Evolutionary conservation across 2,888 invertebrate species (phyloP).

Genomic region (Andrena praecox): DNA sequence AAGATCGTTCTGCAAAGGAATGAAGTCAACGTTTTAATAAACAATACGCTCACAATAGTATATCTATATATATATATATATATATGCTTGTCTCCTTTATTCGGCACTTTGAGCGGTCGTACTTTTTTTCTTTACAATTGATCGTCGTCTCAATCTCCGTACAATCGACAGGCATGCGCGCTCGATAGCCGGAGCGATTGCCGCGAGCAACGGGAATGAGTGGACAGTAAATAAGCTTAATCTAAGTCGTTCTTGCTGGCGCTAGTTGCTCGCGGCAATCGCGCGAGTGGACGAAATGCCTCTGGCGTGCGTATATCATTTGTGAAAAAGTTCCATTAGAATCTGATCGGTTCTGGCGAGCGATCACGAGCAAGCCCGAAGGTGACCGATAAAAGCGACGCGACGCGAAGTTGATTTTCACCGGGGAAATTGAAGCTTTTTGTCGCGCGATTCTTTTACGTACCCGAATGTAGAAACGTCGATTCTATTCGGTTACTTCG

Average conservation of each 20-base stretch:
- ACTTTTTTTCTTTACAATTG: constrained; percentile 46
- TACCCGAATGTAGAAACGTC: neutral
- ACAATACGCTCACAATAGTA: neutral
- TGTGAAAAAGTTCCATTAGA: constrained; percentile 24
- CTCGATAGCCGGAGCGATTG: constrained; percentile 15
- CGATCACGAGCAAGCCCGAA: neutral
- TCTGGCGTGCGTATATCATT: neutral
- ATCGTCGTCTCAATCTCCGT: constrained; percentile 28
- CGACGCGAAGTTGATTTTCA: neutral
- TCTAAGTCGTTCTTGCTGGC: neutral
- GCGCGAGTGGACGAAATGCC: constrained; percentile 35
- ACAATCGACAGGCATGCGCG: constrained; percentile 38
- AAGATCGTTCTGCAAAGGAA: neutral
- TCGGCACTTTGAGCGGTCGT: constrained; percentile 69
- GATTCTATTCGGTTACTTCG: neutral
- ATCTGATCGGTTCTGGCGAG: neutral
- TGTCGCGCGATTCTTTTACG: neutral
- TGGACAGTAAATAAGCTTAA: constrained; percentile 12
- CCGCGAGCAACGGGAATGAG: constrained; percentile 8
- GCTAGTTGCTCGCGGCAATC: constrained; percentile 18
- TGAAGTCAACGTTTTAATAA: constrained; percentile 1
- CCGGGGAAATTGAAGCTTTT: neutral
- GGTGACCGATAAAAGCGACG: neutral
- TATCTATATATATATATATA: constrained; percentile 10
- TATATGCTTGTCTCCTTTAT: constrained; percentile 61